A percentile compares a stretch with the other conserved stretches of the same genome.
Evolutionary conservation across 1,140 invertebrate species (phyloP).

Genomic region (Drosophila prosaltans): DNA sequence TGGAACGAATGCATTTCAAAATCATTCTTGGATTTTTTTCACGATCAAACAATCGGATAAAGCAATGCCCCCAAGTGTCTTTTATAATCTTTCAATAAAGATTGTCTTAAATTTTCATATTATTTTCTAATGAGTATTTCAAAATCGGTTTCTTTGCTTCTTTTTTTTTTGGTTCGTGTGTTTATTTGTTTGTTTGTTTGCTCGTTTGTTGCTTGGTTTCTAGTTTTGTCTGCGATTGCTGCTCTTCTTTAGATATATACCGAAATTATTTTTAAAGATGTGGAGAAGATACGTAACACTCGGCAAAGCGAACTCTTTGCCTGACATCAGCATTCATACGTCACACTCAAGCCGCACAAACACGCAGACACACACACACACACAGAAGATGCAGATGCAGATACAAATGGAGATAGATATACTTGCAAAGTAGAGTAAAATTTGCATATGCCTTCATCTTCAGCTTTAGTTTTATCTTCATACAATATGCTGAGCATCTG

Average conservation of each 20-base stretch:
- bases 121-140: neutral
- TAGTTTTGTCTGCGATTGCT: conserved; percentile 27
- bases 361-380: conserved; percentile 7
- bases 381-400: conserved; percentile 9
- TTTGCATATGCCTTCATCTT: conserved; percentile 68
- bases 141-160: neutral
- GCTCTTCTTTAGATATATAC: conserved; percentile 29
- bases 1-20: too few relatives aligned
- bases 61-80: too few relatives aligned
- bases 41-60: too few relatives aligned
- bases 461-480: conserved; percentile 22
- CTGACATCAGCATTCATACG: conserved; percentile 77
- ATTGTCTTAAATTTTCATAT: too few relatives aligned
- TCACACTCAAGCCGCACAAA: conserved; percentile 40
- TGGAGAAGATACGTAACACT: conserved; percentile 9
- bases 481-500: conserved; percentile 10
- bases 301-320: conserved; percentile 19
- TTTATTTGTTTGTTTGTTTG: conserved; percentile 13
- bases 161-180: neutral
- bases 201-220: conserved; percentile 16
- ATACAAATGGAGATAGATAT: conserved; percentile 1
- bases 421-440: conserved; percentile 34
- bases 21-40: too few relatives aligned
- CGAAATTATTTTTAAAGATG: conserved; percentile 67
- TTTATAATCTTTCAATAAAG: too few relatives aligned